Evolutionary conservation across 2,888 invertebrate genomes (phyloP).

Genomic region (Oxytorus armatus): DNA sequence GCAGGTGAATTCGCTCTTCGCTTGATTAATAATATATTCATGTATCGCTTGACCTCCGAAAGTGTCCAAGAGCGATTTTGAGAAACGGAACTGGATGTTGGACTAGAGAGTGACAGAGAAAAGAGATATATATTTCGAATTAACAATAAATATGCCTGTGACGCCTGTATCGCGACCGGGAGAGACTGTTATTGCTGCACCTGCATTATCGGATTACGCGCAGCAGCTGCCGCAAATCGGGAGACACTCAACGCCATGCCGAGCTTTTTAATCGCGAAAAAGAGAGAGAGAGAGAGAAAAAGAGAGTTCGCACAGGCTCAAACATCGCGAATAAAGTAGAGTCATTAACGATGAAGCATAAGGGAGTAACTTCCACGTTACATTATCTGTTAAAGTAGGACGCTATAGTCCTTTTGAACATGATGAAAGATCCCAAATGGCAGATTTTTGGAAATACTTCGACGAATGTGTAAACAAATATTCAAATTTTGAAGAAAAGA

Average conservation of each 20-base stretch:
- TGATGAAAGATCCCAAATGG: too few relatives aligned
- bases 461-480: too few relatives aligned
- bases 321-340: constrained; percentile 14
- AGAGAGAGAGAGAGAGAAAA: too few relatives aligned
- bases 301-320: constrained; percentile 36
- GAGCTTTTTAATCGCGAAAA: constrained; percentile 51
- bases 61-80: constrained; percentile 34
- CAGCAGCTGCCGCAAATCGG: constrained; percentile 73
- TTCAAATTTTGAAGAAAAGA: too few relatives aligned
- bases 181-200: constrained; percentile 71
- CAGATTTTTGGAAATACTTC: too few relatives aligned
- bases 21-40: constrained; percentile 60
- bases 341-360: neutral
- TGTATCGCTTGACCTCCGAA: constrained; percentile 46
- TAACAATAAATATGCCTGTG: constrained; percentile 71
- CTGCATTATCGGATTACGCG: constrained; percentile 78
- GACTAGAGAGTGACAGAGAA: constrained; percentile 7
- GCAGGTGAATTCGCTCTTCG: constrained; percentile 54
- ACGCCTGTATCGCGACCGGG: constrained; percentile 66
- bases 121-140: constrained; percentile 53
- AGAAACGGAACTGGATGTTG: constrained; percentile 21
- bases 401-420: too few relatives aligned
- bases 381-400: too few relatives aligned
- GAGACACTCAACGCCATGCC: constrained; percentile 20
- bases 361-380: too few relatives aligned